Conservation (phyloP, 2,888 invertebrate genomes). For the Drosophila multiciliata region DNA sequence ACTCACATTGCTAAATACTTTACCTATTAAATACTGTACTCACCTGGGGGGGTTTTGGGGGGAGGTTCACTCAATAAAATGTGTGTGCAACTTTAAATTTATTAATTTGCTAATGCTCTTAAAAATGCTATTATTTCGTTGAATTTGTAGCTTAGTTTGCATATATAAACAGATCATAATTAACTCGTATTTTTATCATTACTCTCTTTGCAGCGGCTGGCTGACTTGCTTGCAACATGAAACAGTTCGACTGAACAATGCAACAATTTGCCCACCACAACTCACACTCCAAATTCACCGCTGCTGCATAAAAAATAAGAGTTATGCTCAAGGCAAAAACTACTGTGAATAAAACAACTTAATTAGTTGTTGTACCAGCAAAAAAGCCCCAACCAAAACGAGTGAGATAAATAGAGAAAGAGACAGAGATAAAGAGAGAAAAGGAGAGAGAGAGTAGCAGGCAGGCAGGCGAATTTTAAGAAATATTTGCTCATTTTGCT, state of each 20-base stretch:
- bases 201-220: conserved; percentile 21
- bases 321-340: conserved; percentile 73
- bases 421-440: conserved; percentile 3
- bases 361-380: conserved; percentile 73
- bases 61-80: neutral
- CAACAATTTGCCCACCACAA: conserved; percentile 63
- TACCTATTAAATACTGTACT: neutral
- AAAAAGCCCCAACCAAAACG: conserved; percentile 25
- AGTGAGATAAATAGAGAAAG: neutral
- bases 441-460: conserved; percentile 15
- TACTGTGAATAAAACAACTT: conserved; percentile 77
- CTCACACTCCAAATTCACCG: conserved; percentile 63
- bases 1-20: too few relatives aligned
- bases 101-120: conserved; percentile 37
- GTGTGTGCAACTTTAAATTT: conserved; percentile 4
- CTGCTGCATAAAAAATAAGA: conserved; percentile 57
- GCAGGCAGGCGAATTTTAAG: conserved; percentile 56
- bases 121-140: neutral
- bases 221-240: conserved; percentile 28
- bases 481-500: conserved; percentile 75
- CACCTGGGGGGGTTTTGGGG: neutral
- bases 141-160: neutral
- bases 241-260: conserved; percentile 60
- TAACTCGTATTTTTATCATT: conserved; percentile 38
- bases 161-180: conserved; percentile 51